A percentile compares a stretch with the other conserved stretches of the same genome.
These are phyloP conservation scores for Dallia pectoralis DNA, from an alignment of 2,797 vertebrate species.

Conservation along the genomic window DNA sequence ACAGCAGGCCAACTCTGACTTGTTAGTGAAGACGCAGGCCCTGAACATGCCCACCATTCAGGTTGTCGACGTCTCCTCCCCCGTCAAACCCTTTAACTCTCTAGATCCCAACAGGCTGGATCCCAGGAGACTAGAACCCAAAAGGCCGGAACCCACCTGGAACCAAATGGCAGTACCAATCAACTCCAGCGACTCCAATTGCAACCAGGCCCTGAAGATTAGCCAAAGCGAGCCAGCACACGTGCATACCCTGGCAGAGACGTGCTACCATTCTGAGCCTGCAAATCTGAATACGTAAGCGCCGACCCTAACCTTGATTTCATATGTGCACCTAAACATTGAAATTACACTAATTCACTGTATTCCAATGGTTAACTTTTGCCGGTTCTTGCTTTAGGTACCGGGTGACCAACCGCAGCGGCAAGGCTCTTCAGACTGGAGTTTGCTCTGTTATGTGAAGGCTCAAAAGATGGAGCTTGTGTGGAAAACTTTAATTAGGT, in stretches of 20 bases:
- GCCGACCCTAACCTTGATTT: background rate
- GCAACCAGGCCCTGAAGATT: conserved; percentile 62
- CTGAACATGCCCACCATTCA: conserved; percentile 64
- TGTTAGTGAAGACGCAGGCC: conserved; percentile 20
- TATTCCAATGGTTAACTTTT: background rate
- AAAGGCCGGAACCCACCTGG: conserved; percentile 35
- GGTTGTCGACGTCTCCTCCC: conserved; percentile 56
- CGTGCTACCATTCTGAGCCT: conserved; percentile 78
- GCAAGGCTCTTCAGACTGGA: conserved; percentile 82
- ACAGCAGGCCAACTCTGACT: conserved; percentile 78
- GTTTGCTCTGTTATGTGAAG: conserved; percentile 94
- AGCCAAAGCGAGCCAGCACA: conserved; percentile 66
- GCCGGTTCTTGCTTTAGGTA: conserved; percentile 51
- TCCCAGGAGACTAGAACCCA: conserved; percentile 25
- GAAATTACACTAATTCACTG: background rate
- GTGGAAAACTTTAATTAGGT: conserved; percentile 55
- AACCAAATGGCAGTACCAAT: conserved; percentile 61
- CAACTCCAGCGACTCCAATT: conserved; percentile 62
- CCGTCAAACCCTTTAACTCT: conserved; percentile 30
- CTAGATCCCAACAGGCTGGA: conserved; percentile 30
- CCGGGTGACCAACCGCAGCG: conserved; percentile 67
- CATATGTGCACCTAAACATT: background rate
- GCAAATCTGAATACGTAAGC: conserved; percentile 76
- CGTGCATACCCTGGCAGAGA: conserved; percentile 58
- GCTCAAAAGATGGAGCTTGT: conserved; percentile 8